Evolutionary conservation across 2,113 vertebrate species (phyloP).

Genomic region (Calyptomena viridis): DNA sequence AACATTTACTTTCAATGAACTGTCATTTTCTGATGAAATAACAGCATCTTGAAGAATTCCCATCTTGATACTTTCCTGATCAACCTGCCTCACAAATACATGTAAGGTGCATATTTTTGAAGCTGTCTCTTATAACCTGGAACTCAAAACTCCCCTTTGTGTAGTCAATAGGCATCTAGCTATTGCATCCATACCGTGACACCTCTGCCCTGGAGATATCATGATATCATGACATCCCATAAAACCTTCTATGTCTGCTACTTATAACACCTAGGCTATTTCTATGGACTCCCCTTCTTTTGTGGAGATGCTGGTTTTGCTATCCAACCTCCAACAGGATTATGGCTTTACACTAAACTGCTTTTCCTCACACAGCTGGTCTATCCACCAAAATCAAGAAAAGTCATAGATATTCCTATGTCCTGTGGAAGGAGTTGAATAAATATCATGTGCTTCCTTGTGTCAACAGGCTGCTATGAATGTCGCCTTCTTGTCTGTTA

Average conservation of each 20-base stretch:
- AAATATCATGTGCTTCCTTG: background rate
- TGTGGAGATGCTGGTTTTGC: background rate
- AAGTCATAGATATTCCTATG: background rate
- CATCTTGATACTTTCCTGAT: background rate
- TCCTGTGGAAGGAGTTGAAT: background rate
- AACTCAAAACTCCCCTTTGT: background rate
- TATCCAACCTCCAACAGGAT: background rate
- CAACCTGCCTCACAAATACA: background rate
- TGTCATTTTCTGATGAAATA: background rate
- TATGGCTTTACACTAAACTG: background rate
- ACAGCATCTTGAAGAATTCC: background rate
- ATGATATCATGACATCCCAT: too few relatives aligned
- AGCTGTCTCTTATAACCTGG: background rate
- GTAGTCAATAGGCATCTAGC: background rate
- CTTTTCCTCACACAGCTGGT: background rate
- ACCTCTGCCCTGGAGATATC: rapidly evolving
- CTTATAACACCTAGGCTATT: background rate
- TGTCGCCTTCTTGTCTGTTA: background rate
- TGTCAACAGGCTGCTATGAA: background rate
- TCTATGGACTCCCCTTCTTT: background rate
- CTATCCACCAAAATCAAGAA: background rate
- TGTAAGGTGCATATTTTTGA: background rate
- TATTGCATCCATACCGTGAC: background rate
- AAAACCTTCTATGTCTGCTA: background rate
- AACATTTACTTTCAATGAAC: background rate